Conservation (phyloP, 2,797 vertebrate genomes). For the Sebastiscus tertius region DNA sequence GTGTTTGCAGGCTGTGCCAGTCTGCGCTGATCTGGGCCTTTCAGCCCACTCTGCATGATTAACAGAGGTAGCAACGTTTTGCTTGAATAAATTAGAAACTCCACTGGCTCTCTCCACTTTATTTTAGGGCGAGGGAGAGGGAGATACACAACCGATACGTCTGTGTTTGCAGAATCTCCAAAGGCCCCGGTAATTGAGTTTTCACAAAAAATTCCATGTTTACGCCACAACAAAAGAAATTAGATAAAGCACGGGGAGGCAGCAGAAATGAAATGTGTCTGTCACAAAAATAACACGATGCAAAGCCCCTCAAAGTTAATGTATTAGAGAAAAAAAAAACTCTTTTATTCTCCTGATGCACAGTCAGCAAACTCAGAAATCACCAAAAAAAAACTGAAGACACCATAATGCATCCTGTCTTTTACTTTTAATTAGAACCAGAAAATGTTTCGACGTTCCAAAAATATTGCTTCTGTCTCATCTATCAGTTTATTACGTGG, state of each 20-base stretch:
- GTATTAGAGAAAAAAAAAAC: slow-evolving; percentile 53
- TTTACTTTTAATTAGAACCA: slow-evolving; percentile 46
- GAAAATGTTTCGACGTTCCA: slow-evolving; percentile 18
- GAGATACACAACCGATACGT: slow-evolving; percentile 65
- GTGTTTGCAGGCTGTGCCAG: slow-evolving; percentile 70
- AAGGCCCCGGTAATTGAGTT: slow-evolving; percentile 80
- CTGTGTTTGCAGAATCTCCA: slow-evolving; percentile 77
- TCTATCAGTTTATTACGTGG: slow-evolving; percentile 19
- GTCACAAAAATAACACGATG: slow-evolving; percentile 70
- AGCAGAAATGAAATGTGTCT: slow-evolving; percentile 70
- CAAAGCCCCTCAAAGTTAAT: slow-evolving; percentile 69
- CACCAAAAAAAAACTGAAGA: slow-evolving; percentile 31
- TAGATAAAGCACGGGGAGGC: slow-evolving; percentile 73
- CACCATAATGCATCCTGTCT: slow-evolving; percentile 37
- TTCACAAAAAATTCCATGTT: slow-evolving; percentile 76
- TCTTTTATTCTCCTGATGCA: slow-evolving; percentile 60
- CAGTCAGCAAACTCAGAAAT: slow-evolving; percentile 59
- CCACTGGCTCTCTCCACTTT: slow-evolving; percentile 51
- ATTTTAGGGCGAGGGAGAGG: slow-evolving; percentile 35
- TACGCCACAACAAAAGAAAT: slow-evolving; percentile 82
- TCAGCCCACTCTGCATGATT: slow-evolving; percentile 75
- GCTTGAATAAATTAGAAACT: slow-evolving; percentile 80
- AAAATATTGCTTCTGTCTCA: slow-evolving; percentile 1
- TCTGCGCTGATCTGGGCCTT: slow-evolving; percentile 66
- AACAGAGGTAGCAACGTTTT: slow-evolving; percentile 69